phyloP scores from a whole-genome alignment of 1,140 invertebrate genomes.

The Drosophila parvula region DNA sequence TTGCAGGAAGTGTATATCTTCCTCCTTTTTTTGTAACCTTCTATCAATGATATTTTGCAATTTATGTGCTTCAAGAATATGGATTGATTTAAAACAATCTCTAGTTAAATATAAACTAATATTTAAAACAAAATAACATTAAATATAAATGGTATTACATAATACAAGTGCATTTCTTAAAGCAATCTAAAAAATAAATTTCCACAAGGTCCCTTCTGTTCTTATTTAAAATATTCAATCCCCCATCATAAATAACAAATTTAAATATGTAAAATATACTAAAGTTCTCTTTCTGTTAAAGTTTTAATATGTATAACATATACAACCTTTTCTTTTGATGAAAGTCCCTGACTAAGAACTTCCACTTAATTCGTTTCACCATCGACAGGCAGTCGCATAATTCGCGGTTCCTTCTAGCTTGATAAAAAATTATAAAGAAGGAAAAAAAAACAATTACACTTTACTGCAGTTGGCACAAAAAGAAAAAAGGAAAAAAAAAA shows the following conservation, averaged over 20 bases:
- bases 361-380: conserved; percentile 40
- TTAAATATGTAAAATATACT: too few relatives aligned
- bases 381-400: conserved; percentile 69
- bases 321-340: neutral
- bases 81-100: neutral
- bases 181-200: neutral
- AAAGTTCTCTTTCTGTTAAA: too few relatives aligned
- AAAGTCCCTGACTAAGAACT: conserved; percentile 15
- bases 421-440: conserved; percentile 22
- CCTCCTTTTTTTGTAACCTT: neutral
- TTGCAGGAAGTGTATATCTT: neutral
- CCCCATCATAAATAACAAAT: neutral
- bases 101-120: neutral
- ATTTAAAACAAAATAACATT: neutral
- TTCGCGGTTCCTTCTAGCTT: conserved; percentile 40
- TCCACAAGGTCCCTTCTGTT: neutral
- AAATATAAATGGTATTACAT: neutral
- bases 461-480: conserved; percentile 34
- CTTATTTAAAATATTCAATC: neutral
- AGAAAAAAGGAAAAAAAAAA: neutral
- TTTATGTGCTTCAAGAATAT: too few relatives aligned
- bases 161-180: neutral
- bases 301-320: too few relatives aligned
- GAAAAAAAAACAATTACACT: conserved; percentile 66
- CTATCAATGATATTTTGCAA: neutral